Evolutionary conservation across 2,888 invertebrate species (phyloP).

Genomic region (Mayetiola destructor): DNA sequence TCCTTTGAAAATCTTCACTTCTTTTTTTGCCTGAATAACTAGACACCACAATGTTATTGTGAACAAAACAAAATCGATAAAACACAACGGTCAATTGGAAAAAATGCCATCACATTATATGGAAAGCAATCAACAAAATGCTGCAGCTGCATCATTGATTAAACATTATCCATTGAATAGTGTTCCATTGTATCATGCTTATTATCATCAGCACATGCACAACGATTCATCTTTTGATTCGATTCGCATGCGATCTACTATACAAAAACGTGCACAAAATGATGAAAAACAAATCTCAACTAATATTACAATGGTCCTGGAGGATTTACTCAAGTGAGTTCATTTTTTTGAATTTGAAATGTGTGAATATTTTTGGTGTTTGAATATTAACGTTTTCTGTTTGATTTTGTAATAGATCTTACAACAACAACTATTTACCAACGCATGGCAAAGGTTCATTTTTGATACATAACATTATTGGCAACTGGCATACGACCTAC

Average conservation of each 20-base stretch:
- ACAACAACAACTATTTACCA: conserved; percentile 14
- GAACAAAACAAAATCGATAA: background rate
- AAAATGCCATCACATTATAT: background rate
- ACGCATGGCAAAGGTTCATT: conserved; percentile 16
- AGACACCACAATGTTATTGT: background rate
- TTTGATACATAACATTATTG: background rate
- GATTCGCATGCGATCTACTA: background rate
- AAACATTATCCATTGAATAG: background rate
- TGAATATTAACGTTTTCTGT: background rate
- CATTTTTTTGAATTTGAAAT: background rate
- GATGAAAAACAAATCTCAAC: conserved; percentile 1
- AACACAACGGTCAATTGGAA: background rate
- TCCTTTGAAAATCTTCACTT: background rate
- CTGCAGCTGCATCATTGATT: background rate
- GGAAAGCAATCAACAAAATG: background rate
- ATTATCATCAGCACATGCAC: conserved; percentile 1
- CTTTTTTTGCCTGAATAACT: background rate
- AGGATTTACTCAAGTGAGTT: background rate
- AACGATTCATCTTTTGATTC: background rate
- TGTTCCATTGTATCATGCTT: conserved; percentile 6
- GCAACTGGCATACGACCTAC: background rate
- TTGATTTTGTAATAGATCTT: background rate
- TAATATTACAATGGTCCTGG: background rate
- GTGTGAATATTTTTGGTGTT: background rate
- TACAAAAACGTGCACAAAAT: background rate